Conservation (phyloP, 2,888 invertebrate species). For the Teleogryllus oceanicus region DNA sequence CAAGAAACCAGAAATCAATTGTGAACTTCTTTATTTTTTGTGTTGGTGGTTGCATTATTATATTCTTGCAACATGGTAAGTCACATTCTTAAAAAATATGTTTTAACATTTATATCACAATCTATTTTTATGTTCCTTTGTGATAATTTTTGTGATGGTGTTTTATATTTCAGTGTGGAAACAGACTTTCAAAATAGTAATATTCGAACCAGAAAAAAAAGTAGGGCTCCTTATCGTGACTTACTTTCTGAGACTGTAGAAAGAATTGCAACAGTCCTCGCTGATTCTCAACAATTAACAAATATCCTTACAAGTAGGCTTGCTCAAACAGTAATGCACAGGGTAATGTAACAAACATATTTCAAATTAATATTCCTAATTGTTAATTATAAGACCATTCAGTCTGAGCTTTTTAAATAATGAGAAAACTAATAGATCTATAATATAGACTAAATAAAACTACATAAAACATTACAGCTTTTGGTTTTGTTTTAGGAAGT, state of each 20-base stretch:
- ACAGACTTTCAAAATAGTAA: not conserved
- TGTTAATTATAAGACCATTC: not conserved
- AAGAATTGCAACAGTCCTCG: not conserved
- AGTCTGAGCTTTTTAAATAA: not conserved
- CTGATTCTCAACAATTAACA: not conserved
- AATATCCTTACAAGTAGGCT: not conserved
- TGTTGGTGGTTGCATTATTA: slow-evolving; percentile 20
- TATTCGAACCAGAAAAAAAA: not conserved
- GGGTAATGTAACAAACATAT: too few species aligned
- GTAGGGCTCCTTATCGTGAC: not conserved
- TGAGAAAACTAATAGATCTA: too few species aligned
- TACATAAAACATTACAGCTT: too few species aligned
- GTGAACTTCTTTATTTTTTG: slow-evolving; percentile 24
- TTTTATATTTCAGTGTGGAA: not conserved
- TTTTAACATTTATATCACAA: not conserved
- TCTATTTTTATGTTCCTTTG: not conserved
- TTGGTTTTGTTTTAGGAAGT: too few species aligned
- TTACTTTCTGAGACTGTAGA: slow-evolving; percentile 18
- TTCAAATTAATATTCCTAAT: too few species aligned
- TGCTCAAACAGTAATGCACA: not conserved
- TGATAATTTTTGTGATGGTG: not conserved
- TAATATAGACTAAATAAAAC: too few species aligned
- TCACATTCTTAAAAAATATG: slow-evolving; percentile 19
- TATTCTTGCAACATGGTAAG: not conserved
- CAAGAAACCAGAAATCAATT: not conserved